Conservation (phyloP, 2,797 vertebrate species). For the Coracias cyanogaster region DNA sequence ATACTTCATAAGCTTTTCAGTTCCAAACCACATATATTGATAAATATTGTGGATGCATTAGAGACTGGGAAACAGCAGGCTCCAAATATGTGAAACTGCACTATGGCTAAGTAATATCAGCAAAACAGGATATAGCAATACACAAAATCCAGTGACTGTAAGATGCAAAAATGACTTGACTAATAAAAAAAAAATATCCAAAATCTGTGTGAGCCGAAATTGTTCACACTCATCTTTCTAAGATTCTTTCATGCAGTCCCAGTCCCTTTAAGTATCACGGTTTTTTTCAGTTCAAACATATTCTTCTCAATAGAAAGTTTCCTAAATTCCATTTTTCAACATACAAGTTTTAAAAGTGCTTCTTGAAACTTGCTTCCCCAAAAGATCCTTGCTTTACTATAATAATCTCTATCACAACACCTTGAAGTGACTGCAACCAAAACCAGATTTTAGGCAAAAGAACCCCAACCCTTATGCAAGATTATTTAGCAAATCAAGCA, state of each 20-base stretch:
- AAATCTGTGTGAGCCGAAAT: slow-evolving; percentile 59
- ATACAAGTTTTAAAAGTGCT: neutral
- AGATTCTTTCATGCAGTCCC: slow-evolving; percentile 32
- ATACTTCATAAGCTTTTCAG: slow-evolving; percentile 81
- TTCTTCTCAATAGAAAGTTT: slow-evolving; percentile 7
- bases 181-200: slow-evolving; percentile 61
- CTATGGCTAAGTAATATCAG: slow-evolving; percentile 68
- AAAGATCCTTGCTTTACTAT: neutral
- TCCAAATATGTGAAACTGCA: slow-evolving; percentile 76
- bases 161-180: slow-evolving; percentile 65
- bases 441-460: neutral
- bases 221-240: slow-evolving; percentile 47
- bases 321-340: slow-evolving; percentile 17
- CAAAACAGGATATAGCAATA: slow-evolving; percentile 69
- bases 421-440: neutral
- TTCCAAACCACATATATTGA: slow-evolving; percentile 84
- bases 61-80: slow-evolving; percentile 78
- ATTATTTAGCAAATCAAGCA: neutral
- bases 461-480: neutral
- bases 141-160: slow-evolving; percentile 65
- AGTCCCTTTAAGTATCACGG: neutral
- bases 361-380: neutral
- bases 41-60: slow-evolving; percentile 82
- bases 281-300: neutral
- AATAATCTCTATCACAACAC: neutral